A percentile compares a stretch with the other conserved stretches of the same genome.
phyloP scores from a whole-genome alignment of 2,888 invertebrate species.

The Seladonia tumulorum region DNA sequence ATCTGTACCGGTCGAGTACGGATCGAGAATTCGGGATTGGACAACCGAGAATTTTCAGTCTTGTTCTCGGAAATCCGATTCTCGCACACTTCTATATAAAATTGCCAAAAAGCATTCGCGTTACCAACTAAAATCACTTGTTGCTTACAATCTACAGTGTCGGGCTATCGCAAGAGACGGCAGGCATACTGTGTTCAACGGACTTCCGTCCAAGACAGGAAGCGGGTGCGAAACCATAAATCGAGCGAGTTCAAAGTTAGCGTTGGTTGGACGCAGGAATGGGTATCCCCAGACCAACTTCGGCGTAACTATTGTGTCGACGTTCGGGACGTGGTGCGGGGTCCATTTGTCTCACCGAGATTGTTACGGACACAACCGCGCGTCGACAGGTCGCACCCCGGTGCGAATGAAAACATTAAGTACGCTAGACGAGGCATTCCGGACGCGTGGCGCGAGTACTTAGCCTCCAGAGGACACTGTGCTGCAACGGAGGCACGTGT shows the following conservation, averaged over 20 bases:
- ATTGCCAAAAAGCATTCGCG: not conserved
- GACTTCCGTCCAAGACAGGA: not conserved
- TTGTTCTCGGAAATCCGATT: too few species aligned
- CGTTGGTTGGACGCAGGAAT: conserved; percentile 51
- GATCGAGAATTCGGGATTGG: too few species aligned
- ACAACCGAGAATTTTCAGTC: too few species aligned
- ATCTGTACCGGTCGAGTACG: too few species aligned
- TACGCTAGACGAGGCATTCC: conserved; percentile 59
- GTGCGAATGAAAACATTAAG: not conserved
- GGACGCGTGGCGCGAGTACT: conserved; percentile 65
- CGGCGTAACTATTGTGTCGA: not conserved
- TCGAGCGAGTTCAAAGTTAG: conserved; percentile 6
- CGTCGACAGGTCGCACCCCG: not conserved
- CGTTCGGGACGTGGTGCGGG: conserved; percentile 53
- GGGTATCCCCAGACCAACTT: conserved; percentile 36
- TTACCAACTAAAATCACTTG: not conserved
- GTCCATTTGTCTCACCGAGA: conserved; percentile 55
- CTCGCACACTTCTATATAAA: not conserved
- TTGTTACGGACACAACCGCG: conserved; percentile 40
- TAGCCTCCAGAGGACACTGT: conserved; percentile 49
- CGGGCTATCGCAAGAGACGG: not conserved
- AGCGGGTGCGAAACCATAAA: not conserved
- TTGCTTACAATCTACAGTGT: conserved; percentile 21
- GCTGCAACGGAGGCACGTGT: conserved; percentile 12
- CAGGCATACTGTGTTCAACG: not conserved